Conservation (phyloP, 2,888 invertebrate genomes). For the Empis livida region DNA sequence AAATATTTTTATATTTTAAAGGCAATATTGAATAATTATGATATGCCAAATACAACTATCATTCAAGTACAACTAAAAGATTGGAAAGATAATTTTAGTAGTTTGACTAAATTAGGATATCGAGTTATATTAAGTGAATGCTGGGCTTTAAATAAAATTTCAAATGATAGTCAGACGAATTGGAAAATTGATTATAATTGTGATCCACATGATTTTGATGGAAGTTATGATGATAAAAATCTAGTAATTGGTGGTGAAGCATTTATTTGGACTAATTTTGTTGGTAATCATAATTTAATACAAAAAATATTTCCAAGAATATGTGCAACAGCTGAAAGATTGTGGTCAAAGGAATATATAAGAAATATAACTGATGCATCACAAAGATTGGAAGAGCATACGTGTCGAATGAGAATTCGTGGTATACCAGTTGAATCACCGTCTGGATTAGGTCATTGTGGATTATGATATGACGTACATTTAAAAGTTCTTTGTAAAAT, state of each 20-base stretch:
- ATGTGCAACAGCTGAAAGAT: conserved; percentile 70
- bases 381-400: conserved; percentile 54
- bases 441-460: conserved; percentile 49
- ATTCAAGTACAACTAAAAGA: conserved; percentile 71
- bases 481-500: too few relatives aligned
- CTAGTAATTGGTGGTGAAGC: conserved; percentile 83
- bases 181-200: conserved; percentile 57
- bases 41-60: conserved; percentile 47
- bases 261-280: conserved; percentile 85
- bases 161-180: conserved; percentile 49
- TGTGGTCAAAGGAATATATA: conserved; percentile 50
- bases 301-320: conserved; percentile 71
- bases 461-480: too few relatives aligned
- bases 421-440: conserved; percentile 51
- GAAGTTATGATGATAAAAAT: conserved; percentile 40
- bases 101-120: conserved; percentile 50
- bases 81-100: conserved; percentile 12
- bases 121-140: conserved; percentile 62
- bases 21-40: conserved; percentile 32
- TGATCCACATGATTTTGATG: conserved; percentile 50
- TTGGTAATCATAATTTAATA: conserved; percentile 51
- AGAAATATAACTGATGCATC: conserved; percentile 35
- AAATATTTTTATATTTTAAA: conserved; percentile 4
- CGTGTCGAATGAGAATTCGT: conserved; percentile 49
- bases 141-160: conserved; percentile 67